Evolutionary conservation across 2,888 invertebrate genomes (phyloP).

Genomic region (Tinea pellionella): DNA sequence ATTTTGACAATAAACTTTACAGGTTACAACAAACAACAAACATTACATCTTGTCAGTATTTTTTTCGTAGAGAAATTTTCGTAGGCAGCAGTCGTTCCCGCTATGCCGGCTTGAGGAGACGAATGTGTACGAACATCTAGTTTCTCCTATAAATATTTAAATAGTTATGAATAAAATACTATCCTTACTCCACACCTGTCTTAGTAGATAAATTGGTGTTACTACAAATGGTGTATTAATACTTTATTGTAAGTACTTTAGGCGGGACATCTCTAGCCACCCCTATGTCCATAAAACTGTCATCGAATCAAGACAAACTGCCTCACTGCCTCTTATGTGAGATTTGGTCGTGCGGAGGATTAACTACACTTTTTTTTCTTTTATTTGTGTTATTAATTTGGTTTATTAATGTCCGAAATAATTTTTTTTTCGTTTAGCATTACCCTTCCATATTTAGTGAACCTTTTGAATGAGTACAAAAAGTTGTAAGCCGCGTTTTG

Average conservation of each 20-base stretch:
- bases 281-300: constrained; percentile 53
- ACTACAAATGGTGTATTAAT: constrained; percentile 68
- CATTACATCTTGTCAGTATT: no score
- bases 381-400: not conserved
- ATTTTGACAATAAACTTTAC: no score
- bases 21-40: no score
- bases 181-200: not conserved
- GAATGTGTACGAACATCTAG: no score
- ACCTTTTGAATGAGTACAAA: no score
- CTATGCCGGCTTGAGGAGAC: no score
- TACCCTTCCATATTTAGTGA: no score
- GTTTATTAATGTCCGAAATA: not conserved
- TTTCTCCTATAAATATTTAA: not conserved
- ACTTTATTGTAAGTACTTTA: constrained; percentile 60
- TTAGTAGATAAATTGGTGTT: not conserved
- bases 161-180: not conserved
- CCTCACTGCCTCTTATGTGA: constrained; percentile 50
- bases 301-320: constrained; percentile 56
- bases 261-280: constrained; percentile 21
- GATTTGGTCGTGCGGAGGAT: constrained; percentile 35
- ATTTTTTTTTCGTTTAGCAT: no score
- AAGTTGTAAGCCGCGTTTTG: no score
- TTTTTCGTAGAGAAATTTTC: no score
- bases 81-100: no score
- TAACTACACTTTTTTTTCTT: not conserved